Conservation (phyloP, 2,113 vertebrate species). For the Diphyllodes magnificus region DNA sequence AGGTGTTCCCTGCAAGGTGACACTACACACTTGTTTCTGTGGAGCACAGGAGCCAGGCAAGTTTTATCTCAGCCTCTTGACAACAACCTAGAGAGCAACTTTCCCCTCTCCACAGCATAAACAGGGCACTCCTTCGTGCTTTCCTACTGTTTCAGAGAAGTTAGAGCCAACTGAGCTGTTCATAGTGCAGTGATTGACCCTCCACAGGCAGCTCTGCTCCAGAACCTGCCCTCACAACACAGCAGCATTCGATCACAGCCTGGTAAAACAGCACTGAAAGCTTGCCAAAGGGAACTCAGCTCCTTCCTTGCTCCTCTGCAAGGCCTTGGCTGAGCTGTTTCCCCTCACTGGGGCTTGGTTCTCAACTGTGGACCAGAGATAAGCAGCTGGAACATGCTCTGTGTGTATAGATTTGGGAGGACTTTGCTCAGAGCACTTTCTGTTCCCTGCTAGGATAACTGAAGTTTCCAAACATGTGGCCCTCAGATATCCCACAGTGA, state of each 20-base stretch:
- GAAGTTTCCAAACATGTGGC: neutral
- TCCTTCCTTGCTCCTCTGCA: neutral
- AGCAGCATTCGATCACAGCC: neutral
- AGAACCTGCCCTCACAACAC: neutral
- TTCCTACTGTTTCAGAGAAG: neutral
- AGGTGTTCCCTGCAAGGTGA: neutral
- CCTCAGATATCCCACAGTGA: neutral
- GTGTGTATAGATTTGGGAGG: neutral
- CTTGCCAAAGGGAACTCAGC: neutral
- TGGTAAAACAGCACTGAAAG: neutral
- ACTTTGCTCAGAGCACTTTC: neutral
- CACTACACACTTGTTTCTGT: neutral
- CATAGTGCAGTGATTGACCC: accelerated
- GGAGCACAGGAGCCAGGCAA: accelerated
- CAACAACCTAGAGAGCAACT: neutral
- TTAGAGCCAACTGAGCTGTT: neutral
- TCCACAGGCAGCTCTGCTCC: neutral
- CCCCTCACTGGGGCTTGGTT: neutral
- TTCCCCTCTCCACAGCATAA: neutral
- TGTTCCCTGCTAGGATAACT: neutral
- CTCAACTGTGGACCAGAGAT: conserved; percentile 23
- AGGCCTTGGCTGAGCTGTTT: neutral
- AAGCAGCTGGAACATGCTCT: neutral
- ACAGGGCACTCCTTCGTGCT: neutral
- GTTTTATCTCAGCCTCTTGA: neutral